A percentile compares a stretch with the other conserved stretches of the same genome.
Conservation (phyloP, 2,113 vertebrate genomes). For the Ardeotis arabs region DNA sequence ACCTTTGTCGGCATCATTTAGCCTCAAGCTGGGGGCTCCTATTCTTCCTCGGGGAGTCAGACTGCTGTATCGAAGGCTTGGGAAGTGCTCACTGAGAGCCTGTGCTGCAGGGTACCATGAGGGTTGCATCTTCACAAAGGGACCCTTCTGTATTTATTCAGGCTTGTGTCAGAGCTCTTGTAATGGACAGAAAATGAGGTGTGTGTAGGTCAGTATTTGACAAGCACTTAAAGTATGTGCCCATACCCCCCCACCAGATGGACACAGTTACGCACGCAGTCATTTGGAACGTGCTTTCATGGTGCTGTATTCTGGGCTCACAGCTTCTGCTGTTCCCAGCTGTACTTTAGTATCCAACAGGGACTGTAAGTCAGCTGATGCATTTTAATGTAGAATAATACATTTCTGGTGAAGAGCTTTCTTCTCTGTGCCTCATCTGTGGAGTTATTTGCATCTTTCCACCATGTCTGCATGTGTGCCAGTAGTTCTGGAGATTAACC, state of each 20-base stretch:
- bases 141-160: neutral
- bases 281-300: neutral
- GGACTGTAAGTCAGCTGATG: slow-evolving; percentile 5
- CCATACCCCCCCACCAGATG: neutral
- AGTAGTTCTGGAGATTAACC: slow-evolving; percentile 37
- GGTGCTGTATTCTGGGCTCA: neutral
- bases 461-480: neutral
- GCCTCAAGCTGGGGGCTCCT: neutral
- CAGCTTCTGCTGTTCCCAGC: neutral
- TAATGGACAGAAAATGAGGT: neutral
- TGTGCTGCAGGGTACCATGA: neutral
- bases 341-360: neutral
- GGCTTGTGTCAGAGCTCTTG: neutral
- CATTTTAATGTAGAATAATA: slow-evolving; percentile 39
- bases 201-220: neutral
- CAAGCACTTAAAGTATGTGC: neutral
- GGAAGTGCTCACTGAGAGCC: neutral
- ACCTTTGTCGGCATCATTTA: neutral
- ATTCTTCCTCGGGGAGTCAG: neutral
- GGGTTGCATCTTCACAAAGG: neutral
- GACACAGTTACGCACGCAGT: neutral
- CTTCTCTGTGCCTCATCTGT: neutral
- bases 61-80: accelerated
- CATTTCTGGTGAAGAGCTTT: slow-evolving; percentile 27
- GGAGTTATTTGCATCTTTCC: slow-evolving; percentile 38